A percentile compares a stretch with the other conserved stretches of the same genome.
These are phyloP conservation scores for Chrysolina haemoptera DNA, from an alignment of 2,888 invertebrate species.

Conservation along the genomic window DNA sequence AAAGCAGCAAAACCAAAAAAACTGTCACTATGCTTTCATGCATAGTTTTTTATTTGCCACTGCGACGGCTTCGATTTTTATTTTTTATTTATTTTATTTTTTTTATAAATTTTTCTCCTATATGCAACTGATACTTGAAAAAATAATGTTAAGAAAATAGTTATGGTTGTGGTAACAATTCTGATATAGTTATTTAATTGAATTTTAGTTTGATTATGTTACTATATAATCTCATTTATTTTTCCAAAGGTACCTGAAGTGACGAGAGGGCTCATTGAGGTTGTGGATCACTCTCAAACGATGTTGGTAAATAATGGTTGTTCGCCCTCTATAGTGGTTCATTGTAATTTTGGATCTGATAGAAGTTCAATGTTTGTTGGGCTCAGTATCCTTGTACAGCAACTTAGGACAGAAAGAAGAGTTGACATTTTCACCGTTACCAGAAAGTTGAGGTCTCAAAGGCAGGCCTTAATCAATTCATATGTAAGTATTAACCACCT, in stretches of 20 bases:
- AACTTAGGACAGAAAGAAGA: slow-evolving; percentile 86
- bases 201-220: neutral
- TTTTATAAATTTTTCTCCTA: too few species aligned
- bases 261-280: slow-evolving; percentile 87
- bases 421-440: slow-evolving; percentile 90
- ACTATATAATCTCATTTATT: neutral
- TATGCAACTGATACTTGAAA: too few species aligned
- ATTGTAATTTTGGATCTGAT: slow-evolving; percentile 90
- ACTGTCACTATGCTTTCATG: too few species aligned
- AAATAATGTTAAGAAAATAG: too few species aligned
- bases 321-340: slow-evolving; percentile 84
- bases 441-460: slow-evolving; percentile 87
- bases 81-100: too few species aligned
- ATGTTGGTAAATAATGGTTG: slow-evolving; percentile 71
- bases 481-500: slow-evolving; percentile 75
- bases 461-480: slow-evolving; percentile 87
- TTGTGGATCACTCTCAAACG: slow-evolving; percentile 83
- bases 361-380: slow-evolving; percentile 92
- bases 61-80: too few species aligned
- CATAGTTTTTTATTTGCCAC: too few species aligned
- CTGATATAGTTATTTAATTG: too few species aligned
- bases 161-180: too few species aligned
- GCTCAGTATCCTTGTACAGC: slow-evolving; percentile 88
- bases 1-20: too few species aligned
- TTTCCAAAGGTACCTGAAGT: slow-evolving; percentile 80